Conservation (phyloP, 2,797 vertebrate genomes). For the Phrynocephalus forsythii region DNA sequence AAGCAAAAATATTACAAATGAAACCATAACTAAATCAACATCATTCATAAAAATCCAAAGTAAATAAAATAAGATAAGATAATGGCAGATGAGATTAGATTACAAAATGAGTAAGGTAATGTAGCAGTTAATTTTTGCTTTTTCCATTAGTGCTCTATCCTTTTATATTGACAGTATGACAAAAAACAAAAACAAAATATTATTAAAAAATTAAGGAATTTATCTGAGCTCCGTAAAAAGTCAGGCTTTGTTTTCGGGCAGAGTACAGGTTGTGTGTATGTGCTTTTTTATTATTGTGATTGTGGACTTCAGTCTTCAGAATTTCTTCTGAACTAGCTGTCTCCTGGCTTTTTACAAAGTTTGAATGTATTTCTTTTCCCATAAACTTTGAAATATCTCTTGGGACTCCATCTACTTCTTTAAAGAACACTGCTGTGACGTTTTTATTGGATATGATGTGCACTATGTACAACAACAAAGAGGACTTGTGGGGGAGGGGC, state of each 20-base stretch:
- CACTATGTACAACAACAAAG: neutral
- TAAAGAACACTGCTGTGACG: neutral
- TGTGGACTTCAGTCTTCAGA: neutral
- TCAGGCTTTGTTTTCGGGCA: constrained; percentile 4
- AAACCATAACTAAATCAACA: too few species aligned
- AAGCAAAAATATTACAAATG: too few species aligned
- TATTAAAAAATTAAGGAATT: neutral
- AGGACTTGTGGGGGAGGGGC: neutral
- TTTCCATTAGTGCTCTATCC: too few species aligned
- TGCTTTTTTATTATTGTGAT: neutral
- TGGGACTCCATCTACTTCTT: neutral
- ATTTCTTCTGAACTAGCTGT: neutral
- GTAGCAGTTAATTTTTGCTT: too few species aligned
- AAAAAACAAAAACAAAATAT: neutral
- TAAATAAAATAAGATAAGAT: too few species aligned
- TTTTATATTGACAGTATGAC: neutral
- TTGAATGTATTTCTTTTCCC: neutral
- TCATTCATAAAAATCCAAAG: too few species aligned
- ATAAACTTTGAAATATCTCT: neutral
- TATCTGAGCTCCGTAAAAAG: neutral
- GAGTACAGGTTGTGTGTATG: neutral
- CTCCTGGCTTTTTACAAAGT: neutral
- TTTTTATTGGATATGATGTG: neutral
- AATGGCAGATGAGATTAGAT: too few species aligned
- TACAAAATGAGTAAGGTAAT: too few species aligned